Percentiles rank a stretch among this genome's conserved stretches.
phyloP scores from a whole-genome alignment of 2,888 invertebrate species.

The Schizotus pectinicornis region DNA sequence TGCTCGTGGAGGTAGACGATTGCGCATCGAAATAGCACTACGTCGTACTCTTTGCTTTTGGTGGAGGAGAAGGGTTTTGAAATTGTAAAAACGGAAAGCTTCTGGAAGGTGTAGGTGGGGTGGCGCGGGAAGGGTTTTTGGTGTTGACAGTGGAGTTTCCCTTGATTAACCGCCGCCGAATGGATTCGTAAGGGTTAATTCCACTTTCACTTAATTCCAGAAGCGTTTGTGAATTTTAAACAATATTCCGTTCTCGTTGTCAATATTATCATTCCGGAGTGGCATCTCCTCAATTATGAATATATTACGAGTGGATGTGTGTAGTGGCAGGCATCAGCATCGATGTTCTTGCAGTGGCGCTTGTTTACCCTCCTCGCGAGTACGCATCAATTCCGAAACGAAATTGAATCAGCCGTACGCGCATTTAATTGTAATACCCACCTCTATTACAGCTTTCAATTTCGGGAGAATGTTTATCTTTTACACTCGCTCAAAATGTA shows the following conservation, averaged over 20 bases:
- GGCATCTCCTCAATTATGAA: constrained; percentile 54
- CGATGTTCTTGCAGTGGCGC: constrained; percentile 39
- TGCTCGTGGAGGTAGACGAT: too few species aligned
- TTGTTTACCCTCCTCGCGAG: constrained; percentile 51
- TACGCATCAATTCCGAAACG: constrained; percentile 52
- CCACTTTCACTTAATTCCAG: constrained; percentile 58
- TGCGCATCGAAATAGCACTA: too few species aligned
- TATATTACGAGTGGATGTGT: constrained; percentile 54
- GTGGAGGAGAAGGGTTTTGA: too few species aligned
- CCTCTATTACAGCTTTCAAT: constrained; percentile 58
- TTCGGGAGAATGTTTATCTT: constrained; percentile 57
- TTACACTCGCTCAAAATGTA: constrained; percentile 46
- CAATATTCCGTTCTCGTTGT: constrained; percentile 53
- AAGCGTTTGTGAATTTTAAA: constrained; percentile 56
- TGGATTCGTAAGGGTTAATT: constrained; percentile 51
- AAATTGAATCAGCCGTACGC: constrained; percentile 56
- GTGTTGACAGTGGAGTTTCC: not conserved
- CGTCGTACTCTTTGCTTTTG: too few species aligned
- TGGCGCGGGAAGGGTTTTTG: not conserved
- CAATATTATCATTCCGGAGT: constrained; percentile 58
- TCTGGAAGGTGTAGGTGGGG: too few species aligned
- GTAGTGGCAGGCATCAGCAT: constrained; percentile 35
- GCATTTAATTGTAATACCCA: constrained; percentile 57
- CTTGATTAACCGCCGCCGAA: constrained; percentile 30
- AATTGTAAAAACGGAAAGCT: too few species aligned